These are phyloP conservation scores for Argyrosomus regius DNA, from an alignment of 2,797 vertebrate genomes.

Conservation along the genomic window DNA sequence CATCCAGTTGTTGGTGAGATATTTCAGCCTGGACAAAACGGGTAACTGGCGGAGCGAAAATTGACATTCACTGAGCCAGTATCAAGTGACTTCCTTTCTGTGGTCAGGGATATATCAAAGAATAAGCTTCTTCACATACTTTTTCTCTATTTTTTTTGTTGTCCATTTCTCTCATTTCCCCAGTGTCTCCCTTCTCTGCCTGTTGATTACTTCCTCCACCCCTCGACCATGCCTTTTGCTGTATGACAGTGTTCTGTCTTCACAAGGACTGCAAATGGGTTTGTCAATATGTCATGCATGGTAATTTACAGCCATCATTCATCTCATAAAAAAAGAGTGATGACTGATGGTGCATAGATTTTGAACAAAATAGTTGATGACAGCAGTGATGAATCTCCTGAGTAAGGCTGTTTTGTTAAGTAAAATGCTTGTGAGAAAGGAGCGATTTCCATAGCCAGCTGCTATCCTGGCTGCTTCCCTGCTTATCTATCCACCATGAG, in stretches of 20 bases:
- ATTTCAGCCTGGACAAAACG: not conserved
- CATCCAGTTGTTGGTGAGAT: not conserved
- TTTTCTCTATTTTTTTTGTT: constrained; percentile 5
- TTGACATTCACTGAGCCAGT: not conserved
- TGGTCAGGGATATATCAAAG: not conserved
- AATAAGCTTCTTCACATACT: constrained; percentile 1
- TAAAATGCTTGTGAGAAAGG: constrained; percentile 40
- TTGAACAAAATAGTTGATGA: constrained; percentile 58
- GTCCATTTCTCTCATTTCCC: constrained; percentile 9
- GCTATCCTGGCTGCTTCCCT: constrained; percentile 25
- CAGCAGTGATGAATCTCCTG: constrained; percentile 62
- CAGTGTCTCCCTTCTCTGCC: constrained; percentile 4
- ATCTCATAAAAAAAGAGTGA: constrained; percentile 42
- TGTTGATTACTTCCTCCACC: constrained; percentile 50
- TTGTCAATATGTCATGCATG: constrained; percentile 74
- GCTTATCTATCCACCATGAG: constrained; percentile 31
- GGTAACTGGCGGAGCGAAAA: not conserved
- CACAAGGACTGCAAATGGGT: constrained; percentile 70
- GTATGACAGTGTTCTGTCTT: constrained; percentile 50
- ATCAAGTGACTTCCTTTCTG: constrained; percentile 17
- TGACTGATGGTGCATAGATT: constrained; percentile 67
- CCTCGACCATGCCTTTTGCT: constrained; percentile 28
- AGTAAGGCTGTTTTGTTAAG: constrained; percentile 54
- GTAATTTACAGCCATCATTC: constrained; percentile 73
- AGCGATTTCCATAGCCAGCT: constrained; percentile 50